These are phyloP conservation scores for Mesorhabditis spiculigera DNA, from an alignment of 2,888 invertebrate species.

Conservation along the genomic window DNA sequence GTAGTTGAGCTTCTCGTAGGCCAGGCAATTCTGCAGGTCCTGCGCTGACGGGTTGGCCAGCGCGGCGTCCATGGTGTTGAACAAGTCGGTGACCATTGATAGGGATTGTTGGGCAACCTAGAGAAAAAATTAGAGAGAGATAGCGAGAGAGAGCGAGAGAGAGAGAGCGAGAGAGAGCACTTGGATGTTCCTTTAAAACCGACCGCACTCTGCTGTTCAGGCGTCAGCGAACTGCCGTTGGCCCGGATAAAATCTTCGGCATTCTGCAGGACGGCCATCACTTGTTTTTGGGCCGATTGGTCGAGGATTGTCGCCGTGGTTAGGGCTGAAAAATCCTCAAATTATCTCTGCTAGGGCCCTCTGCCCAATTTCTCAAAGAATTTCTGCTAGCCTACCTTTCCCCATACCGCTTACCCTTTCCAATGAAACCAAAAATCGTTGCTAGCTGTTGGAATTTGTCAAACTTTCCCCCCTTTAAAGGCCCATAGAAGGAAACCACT, in stretches of 20 bases:
- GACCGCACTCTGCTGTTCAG: conserved; percentile 26
- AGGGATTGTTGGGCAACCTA: conserved; percentile 23
- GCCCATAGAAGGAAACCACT: not conserved
- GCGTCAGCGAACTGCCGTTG: conserved; percentile 32
- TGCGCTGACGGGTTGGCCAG: conserved; percentile 32
- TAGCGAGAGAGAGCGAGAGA: too few species aligned
- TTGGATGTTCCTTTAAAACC: not conserved
- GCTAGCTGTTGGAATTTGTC: not conserved
- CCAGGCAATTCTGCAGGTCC: conserved; percentile 32
- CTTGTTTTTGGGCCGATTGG: conserved; percentile 29
- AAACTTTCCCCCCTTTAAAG: too few species aligned
- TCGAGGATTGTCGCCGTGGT: conserved; percentile 31
- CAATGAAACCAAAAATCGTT: not conserved
- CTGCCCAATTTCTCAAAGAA: not conserved
- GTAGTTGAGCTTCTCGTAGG: conserved; percentile 36
- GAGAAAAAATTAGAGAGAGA: conserved; percentile 6
- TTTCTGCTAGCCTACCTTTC: not conserved
- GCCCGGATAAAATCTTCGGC: conserved; percentile 26
- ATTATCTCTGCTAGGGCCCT: too few species aligned
- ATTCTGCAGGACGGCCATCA: conserved; percentile 28
- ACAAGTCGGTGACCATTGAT: conserved; percentile 11
- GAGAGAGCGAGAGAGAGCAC: too few species aligned
- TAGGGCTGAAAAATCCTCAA: conserved; percentile 22
- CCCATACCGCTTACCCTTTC: not conserved
- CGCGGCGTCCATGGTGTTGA: conserved; percentile 19